These are phyloP conservation scores for Cheirogaleus medius DNA, from an alignment of 2,113 vertebrate genomes.

Conservation along the genomic window DNA sequence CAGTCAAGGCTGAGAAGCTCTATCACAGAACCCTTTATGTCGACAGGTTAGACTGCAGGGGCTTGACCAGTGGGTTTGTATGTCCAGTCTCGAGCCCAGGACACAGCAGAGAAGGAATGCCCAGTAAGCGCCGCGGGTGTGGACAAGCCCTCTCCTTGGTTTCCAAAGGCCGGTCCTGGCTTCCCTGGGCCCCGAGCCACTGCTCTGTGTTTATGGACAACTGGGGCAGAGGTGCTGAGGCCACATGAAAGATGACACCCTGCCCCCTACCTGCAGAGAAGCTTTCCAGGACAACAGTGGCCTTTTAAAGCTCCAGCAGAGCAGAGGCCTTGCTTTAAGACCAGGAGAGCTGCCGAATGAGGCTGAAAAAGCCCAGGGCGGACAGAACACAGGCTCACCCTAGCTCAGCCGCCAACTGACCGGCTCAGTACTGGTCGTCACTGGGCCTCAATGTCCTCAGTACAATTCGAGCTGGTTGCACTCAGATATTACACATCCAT, in stretches of 20 bases:
- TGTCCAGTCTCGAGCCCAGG: fast-evolving
- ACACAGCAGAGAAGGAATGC: fast-evolving
- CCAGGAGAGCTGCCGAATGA: background rate
- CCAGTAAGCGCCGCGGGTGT: fast-evolving
- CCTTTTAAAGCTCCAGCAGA: background rate
- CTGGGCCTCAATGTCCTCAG: fast-evolving
- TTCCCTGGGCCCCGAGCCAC: background rate
- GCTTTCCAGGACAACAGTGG: background rate
- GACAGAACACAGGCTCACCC: fast-evolving
- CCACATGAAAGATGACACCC: background rate
- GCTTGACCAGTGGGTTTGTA: fast-evolving
- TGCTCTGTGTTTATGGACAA: background rate
- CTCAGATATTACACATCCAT: background rate
- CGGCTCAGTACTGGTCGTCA: background rate
- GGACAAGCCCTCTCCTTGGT: background rate
- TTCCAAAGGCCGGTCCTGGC: background rate
- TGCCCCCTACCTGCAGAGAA: fast-evolving
- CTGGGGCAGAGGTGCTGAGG: background rate
- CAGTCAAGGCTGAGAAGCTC: background rate
- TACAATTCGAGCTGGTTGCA: background rate
- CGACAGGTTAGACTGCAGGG: background rate
- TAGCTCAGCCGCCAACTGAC: background rate
- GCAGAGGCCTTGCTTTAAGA: background rate
- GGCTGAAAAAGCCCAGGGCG: background rate
- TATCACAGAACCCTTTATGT: background rate